Evolutionary conservation across 2,113 vertebrate species (phyloP), one percentile per base, ranked within the genome.

Genomic region (Pteronura brasiliensis): DNA sequence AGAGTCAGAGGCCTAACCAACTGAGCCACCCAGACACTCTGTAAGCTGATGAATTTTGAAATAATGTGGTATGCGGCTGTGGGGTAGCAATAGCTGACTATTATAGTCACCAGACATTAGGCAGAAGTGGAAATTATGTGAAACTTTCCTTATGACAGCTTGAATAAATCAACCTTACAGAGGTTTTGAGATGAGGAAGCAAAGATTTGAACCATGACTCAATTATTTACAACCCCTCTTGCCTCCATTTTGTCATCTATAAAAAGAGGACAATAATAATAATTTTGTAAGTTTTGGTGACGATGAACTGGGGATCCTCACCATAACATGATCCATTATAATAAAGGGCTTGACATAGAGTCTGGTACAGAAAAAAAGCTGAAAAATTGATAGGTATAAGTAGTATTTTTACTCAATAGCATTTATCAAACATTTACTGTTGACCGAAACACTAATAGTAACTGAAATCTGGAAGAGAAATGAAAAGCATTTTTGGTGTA

Each of bases 381-480:
- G 27, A 84, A 88, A 71, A 77, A 44, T 15, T 49, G 12, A 49
- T 57, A 61, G 21, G 20, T 74, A 0, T 39, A 47, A 83, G 61
- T 39, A 49, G 57, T 39, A 17, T 49, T 93, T 88, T 89, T 88
- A 72, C 69, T 65, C 84, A 84, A 72, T 3, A 82, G 13, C 11
- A 90, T 69, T 90, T 77, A 74, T 61, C 84, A 18, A 71, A 76
- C 49, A 88, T 79, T 82, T 74, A 57, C 21, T 59, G 11, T 88
- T 59, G 59, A 91, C n/a, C 85, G 86, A 90, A 69, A 29, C 29
- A 47, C 39, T 90, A 85, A 61, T 17, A 81, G 44, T 90, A 71
- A 94, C 65, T n/a, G 39, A 93, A 96, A 59, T 65, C n/a, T 59
- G 59, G 57, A 61, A 69, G 49, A 65, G 36, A 97, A 87, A 63